Evolutionary conservation across 2,113 vertebrate species (phyloP), one percentile per base, ranked within the genome.

Genomic region (Pogonocichla stellata): DNA sequence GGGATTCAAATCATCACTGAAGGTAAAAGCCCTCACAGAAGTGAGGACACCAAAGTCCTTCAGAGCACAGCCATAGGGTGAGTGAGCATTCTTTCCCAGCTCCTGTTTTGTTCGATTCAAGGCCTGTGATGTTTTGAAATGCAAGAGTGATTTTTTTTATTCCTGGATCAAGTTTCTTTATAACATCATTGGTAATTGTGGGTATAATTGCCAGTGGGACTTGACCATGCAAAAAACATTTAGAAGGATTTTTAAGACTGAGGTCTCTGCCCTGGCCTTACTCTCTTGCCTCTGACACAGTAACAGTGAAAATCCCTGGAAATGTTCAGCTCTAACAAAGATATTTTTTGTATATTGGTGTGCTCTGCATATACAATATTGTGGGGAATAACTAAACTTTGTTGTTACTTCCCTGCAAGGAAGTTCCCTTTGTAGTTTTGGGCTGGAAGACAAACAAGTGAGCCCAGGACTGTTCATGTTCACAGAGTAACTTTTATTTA

Each of bases 1-100:
- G 92, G 66, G 33, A 88, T 61, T 89, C 69, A 65, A 93, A 74
- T 95, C 71, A 74, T 93, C 54, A 56, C 34, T 60, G 84, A 90
- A 92, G 51, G 20, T 51, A 95, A 88, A 82, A 92, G 36, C 72
- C 47, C 31, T 88, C 73, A 88, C 86, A 43, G 78, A 67, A 50
- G 89, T 12, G 18, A 83, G 79, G 69, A 82, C n/a, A 40, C 26
- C 45, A 17, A 77, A 65, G 24, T 88, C 80, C 89, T 87, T 90
- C 34, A 77, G 64, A 66, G 53, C 3, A 1, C 3, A 5, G 65
- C 53, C 29, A 0, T 8, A 69, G 72, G 31, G 36, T 80, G 60
- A 90, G 36, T 7, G 13, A 77, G 38, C 12, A 9, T 50, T 78
- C 31, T 90, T 80, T 38, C 17, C 19, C 56, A 72, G 42, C 17